A percentile compares a stretch with the other conserved stretches of the same genome.
These are phyloP conservation scores for Drosophila sechellia DNA, from an alignment of 1,140 invertebrate species.

Conservation along the genomic window DNA sequence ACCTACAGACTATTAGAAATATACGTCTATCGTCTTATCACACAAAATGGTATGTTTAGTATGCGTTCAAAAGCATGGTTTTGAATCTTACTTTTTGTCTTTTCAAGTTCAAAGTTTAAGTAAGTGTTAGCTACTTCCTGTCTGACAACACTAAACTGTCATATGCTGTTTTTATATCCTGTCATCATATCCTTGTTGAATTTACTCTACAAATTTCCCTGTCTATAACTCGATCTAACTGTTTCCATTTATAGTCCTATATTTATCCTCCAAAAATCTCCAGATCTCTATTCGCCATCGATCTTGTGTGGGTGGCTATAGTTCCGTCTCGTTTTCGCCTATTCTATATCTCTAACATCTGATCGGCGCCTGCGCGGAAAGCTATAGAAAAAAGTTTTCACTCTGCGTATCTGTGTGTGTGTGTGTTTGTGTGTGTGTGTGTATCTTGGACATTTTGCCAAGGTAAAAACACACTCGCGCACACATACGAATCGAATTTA, in stretches of 20 bases:
- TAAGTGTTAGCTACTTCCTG: background rate
- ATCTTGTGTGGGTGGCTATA: constrained; percentile 20
- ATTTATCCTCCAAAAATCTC: constrained; percentile 27
- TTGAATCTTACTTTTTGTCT: background rate
- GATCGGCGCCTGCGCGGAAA: constrained; percentile 50
- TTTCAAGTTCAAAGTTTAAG: constrained; percentile 6
- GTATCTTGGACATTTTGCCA: constrained; percentile 66
- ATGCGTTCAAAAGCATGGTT: no score
- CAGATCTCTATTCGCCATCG: constrained; percentile 8
- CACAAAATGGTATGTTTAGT: no score
- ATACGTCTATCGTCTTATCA: no score
- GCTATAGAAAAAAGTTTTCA: constrained; percentile 16
- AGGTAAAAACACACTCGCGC: constrained; percentile 57
- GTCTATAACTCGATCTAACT: background rate
- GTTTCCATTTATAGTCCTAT: constrained; percentile 9
- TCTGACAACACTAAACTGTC: background rate
- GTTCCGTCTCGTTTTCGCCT: constrained; percentile 2
- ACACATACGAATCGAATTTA: constrained; percentile 41
- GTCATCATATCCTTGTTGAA: background rate
- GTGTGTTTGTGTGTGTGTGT: background rate
- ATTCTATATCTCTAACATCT: constrained; percentile 5
- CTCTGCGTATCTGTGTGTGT: constrained; percentile 5
- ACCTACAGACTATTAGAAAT: no score
- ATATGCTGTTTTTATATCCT: no score
- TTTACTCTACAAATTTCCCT: background rate